Percentiles rank a stretch among this genome's conserved stretches.
Conservation (phyloP, 1,140 invertebrate genomes). For the Aplysia californica region DNA sequence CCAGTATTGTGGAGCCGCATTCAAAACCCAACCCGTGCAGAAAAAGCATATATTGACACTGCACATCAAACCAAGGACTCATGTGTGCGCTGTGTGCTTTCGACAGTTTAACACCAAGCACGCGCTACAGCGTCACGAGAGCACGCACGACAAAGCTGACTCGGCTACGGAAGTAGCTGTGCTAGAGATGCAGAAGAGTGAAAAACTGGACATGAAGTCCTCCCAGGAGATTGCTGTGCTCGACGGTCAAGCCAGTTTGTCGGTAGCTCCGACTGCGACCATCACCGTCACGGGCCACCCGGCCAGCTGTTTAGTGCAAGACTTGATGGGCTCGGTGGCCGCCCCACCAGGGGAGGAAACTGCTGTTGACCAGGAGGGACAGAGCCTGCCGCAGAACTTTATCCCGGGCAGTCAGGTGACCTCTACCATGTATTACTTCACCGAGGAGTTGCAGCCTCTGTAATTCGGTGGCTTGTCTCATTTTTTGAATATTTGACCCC, state of each 20-base stretch:
- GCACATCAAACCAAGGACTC: constrained; percentile 64
- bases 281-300: constrained; percentile 9
- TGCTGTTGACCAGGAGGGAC: neutral
- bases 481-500: no score
- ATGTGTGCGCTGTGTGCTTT: constrained; percentile 60
- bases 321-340: constrained; percentile 26
- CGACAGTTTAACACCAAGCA: constrained; percentile 69
- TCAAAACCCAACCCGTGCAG: constrained; percentile 69
- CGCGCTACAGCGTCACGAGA: constrained; percentile 64
- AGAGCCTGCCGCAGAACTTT: constrained; percentile 3
- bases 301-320: constrained; percentile 23
- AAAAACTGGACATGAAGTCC: neutral
- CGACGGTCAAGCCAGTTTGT: neutral
- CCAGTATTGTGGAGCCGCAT: constrained; percentile 69
- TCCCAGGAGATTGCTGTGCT: neutral
- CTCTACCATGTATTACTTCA: constrained; percentile 17
- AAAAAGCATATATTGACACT: constrained; percentile 67
- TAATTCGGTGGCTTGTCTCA: no score
- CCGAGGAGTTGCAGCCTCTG: neutral
- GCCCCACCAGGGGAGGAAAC: neutral
- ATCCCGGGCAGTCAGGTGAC: constrained; percentile 3
- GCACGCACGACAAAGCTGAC: constrained; percentile 51
- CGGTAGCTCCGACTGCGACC: neutral
- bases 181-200: neutral
- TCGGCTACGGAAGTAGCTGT: neutral